Evolutionary conservation across 2,113 vertebrate species (phyloP), one percentile per base, ranked within the genome.

Genomic region (Petrocephalus zakoni): DNA sequence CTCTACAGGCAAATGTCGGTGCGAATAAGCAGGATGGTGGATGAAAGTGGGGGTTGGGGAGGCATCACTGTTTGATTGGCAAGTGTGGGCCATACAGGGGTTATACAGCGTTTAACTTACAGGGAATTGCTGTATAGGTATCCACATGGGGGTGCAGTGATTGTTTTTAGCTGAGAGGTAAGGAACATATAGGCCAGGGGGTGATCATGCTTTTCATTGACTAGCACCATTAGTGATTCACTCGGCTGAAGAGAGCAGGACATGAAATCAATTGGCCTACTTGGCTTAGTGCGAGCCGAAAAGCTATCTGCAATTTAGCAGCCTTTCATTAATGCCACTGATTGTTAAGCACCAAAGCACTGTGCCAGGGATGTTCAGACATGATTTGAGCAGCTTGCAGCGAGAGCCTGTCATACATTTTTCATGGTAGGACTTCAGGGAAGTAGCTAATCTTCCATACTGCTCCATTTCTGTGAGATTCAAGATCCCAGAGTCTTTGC

Each of bases 101-200:
- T 37, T 88, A 22, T 17, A 55, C 19, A 29, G 9, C 13, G 4
- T 2, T 11, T 15, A 29, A 25, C 22, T 19, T 21, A 19, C 15
- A 29, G 47, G 72, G 17, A 21, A 29, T 34, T 42, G 13, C 61
- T 53, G 88, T 47, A 11, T 47, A 7, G 49, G 49, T 37, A 21
- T n/a, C 75, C 55, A 34, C 10, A 53, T 25, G 52, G 64, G 51
- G 51, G 78, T 46, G 2, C 49, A 47, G 37, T 29, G 25, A 37
- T 56, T 82, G 47, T 58, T 83, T 88, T 83, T 88, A 34, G 87
- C 75, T 34, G 72, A 83, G 88, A 22, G 53, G 29, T 82, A 82
- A 82, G 51, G 52, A 29, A 52, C 11, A 21, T 6, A 17, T 34
- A 17, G n/a, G 19, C 51, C 17, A 72, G 10, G 9, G 75, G 75